These are phyloP conservation scores for Nesidiocoris tenuis DNA, from an alignment of 2,888 invertebrate species.

Conservation along the genomic window DNA sequence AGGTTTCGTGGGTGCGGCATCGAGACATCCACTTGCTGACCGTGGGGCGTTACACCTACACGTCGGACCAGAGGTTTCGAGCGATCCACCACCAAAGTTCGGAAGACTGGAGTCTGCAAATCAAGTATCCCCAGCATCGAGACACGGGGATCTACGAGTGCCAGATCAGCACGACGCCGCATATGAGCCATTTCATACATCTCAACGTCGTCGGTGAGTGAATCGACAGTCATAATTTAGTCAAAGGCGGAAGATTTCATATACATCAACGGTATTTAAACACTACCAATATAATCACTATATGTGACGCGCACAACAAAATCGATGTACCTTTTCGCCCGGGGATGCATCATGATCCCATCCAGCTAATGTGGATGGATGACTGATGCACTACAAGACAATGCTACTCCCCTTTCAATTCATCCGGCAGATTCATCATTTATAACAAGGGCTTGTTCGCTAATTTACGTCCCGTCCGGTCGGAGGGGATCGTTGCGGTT, in stretches of 20 bases:
- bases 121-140: constrained; percentile 87
- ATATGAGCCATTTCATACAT: constrained; percentile 88
- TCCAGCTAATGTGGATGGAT: neutral
- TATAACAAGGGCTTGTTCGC: neutral
- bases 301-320: no score
- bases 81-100: constrained; percentile 78
- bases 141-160: constrained; percentile 91
- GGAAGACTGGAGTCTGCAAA: constrained; percentile 89
- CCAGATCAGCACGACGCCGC: constrained; percentile 90
- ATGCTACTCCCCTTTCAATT: neutral
- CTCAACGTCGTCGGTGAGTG: constrained; percentile 86
- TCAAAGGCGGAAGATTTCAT: no score
- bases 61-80: constrained; percentile 85
- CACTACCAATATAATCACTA: no score
- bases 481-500: neutral
- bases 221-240: no score
- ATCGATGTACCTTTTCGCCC: no score
- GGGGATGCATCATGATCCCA: neutral
- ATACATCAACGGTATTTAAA: no score
- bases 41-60: constrained; percentile 86
- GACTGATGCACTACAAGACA: neutral
- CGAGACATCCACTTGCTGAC: constrained; percentile 86
- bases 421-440: neutral
- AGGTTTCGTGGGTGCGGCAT: constrained; percentile 91
- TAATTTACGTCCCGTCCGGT: neutral